Base-by-base conservation (phyloP, 2,888 invertebrate species). In the Lomographa bimaculata region DNA sequence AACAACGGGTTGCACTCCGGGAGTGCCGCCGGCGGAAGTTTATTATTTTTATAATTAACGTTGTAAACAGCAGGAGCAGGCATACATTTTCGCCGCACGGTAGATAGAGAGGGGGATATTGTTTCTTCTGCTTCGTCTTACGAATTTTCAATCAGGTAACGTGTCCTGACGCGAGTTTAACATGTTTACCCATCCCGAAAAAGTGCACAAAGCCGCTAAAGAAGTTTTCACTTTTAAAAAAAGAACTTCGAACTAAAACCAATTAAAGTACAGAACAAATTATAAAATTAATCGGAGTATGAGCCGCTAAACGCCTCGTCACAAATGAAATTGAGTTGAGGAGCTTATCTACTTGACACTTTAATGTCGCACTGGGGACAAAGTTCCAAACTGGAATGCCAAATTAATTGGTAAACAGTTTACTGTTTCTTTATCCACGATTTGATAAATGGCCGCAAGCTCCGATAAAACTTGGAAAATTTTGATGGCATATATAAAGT, bases 361-460 rank as follows among this genome's bases (percentile, higher is more conserved):
- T 51, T 49, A 46, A 51, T 52, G 21, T 46, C 33, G 21, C 9
- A 12, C 17, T 12, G 20, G 29, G 25, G 43, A 7, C 5, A n/a
- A 34, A 24, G 21, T 29, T 36, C 25, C 10, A 18, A 37, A 46
- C 37, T 30, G 30, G 32, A 46, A 37, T 36, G 34, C 47, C 44
- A 45, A 59, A 46, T 46, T 46, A 46, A 36, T 38, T 47, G 7
- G 23, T 25, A 26, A 33, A 47, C 44, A 47, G 47, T 56, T 59
- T 50, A 62, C 50, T 61, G 60, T 58, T 61, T 63, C 54, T 64
- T 58, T 35, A 39, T 39, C 44, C 44, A 57, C 57, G 60, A 55
- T 62, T 60, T 64, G 57, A 58, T 59, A 64, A 66, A 68, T 63
- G 46, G 55, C 51, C 46, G 34, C 25, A 43, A 45, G 46, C 42